Base-by-base conservation (phyloP, 2,888 invertebrate species). In the Eurytoma adleriae region DNA sequence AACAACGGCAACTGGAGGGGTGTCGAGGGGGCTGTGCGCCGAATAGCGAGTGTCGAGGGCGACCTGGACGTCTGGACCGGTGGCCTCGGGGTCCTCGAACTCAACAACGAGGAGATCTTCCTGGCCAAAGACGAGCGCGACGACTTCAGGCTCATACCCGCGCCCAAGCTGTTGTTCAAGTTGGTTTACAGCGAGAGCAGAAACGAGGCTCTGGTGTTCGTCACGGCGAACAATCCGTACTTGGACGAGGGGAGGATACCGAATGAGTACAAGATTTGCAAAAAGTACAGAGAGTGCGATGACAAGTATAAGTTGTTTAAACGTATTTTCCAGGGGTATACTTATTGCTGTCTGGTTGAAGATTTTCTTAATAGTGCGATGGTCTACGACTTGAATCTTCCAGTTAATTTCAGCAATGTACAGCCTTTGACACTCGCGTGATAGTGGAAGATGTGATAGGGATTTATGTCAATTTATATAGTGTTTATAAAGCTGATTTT, bases 1-100 rank as follows among this genome's bases (percentile, higher is more conserved):
- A 92, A 92, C 82, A 90, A 86, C 5, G 91, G 91, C 3, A 91
- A 92, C 84, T 92, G 92, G 91, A 85, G 86, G n/a, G 82, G 70
- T 14, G 80, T 91, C n/a, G 91, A 92, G 85, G 80, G 78, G 3
- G 85, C 85, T 66, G 84, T 90, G 2, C 85, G 91, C 59, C 80
- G 85, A 2, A 86, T 86, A 27, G 91, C 90, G 2, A 79, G 59
- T 14, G 59, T 52, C 0, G 82, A 83, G n/a, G 77, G 86, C 0
- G 87, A 89, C 61, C 84, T 91, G 3, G 86, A 88, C 16, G 86
- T 91, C 3, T 91, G 88, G 84, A 90, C 91, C 16, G 91, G 91
- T 5, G 86, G 87, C 1, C 83, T 85, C 52, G 89, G 86, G 3
- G 83, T 87, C 5, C 83, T 87, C 12, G 85, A 84, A 0, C 84